Percentiles rank a stretch among this genome's conserved stretches.
Conservation (phyloP, 2,797 vertebrate genomes). For the Melanotaenia maccullochi region DNA sequence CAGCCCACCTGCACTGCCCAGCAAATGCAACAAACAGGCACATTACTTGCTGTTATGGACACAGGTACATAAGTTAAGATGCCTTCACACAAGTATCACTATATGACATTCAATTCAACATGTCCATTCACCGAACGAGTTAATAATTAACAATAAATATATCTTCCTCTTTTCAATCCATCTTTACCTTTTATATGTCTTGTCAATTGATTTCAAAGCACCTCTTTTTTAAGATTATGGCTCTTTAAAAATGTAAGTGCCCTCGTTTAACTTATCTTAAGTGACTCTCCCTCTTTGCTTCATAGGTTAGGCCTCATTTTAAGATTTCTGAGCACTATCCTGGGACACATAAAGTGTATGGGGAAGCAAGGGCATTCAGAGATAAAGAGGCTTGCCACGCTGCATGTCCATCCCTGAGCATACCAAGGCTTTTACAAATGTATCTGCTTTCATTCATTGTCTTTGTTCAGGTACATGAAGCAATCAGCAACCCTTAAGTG, state of each 20-base stretch:
- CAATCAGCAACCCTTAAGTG: constrained; percentile 78
- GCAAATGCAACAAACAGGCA: constrained; percentile 31
- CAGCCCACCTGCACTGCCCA: constrained; percentile 70
- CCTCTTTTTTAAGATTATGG: constrained; percentile 80
- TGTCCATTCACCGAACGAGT: constrained; percentile 62
- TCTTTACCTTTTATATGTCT: constrained; percentile 75
- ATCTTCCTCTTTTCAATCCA: constrained; percentile 64
- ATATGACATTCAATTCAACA: constrained; percentile 63
- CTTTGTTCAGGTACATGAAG: constrained; percentile 61
- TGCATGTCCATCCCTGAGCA: constrained; percentile 63
- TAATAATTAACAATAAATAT: constrained; percentile 61
- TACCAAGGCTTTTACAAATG: constrained; percentile 64
- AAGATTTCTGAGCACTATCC: constrained; percentile 82
- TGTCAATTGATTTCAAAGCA: constrained; percentile 82
- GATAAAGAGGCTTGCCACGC: constrained; percentile 50
- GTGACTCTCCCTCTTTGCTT: constrained; percentile 80
- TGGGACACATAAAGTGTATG: constrained; percentile 80
- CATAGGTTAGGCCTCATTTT: constrained; percentile 79
- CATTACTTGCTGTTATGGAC: constrained; percentile 29
- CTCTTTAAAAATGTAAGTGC: constrained; percentile 82
- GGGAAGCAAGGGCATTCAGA: constrained; percentile 76
- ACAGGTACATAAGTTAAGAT: constrained; percentile 29
- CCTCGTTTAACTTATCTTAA: constrained; percentile 85
- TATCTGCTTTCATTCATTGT: constrained; percentile 68
- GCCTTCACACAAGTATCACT: constrained; percentile 24